These are phyloP conservation scores for Hoplodrina ambigua DNA, from an alignment of 2,888 invertebrate species.

Conservation along the genomic window DNA sequence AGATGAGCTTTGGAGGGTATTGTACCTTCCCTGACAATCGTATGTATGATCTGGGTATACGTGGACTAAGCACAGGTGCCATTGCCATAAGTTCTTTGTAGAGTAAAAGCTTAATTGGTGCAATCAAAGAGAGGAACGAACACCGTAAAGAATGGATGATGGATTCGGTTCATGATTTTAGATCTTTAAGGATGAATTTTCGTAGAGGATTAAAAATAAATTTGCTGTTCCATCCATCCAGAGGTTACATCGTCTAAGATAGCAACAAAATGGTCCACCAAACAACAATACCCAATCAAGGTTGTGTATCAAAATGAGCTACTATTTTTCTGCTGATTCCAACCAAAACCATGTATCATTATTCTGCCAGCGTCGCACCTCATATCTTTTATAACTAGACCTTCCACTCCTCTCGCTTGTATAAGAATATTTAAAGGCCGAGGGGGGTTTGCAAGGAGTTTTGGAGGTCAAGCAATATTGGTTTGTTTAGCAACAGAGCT, in stretches of 20 bases:
- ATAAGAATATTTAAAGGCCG: background rate
- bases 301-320: slow-evolving; percentile 43
- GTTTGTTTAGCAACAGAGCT: slow-evolving; percentile 29
- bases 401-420: slow-evolving; percentile 11
- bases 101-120: too few relatives aligned
- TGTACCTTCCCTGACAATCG: too few relatives aligned
- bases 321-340: slow-evolving; percentile 44
- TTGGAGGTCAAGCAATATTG: slow-evolving; percentile 16
- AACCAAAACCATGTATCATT: slow-evolving; percentile 51
- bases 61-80: too few relatives aligned
- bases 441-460: background rate
- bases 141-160: too few relatives aligned
- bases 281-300: slow-evolving; percentile 49
- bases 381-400: slow-evolving; percentile 39
- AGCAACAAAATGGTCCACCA: background rate
- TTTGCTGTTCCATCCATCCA: too few relatives aligned
- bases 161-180: too few relatives aligned
- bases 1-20: too few relatives aligned
- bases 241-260: background rate
- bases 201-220: too few relatives aligned
- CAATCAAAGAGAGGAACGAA: too few relatives aligned
- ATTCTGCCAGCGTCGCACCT: slow-evolving; percentile 57
- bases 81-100: too few relatives aligned
- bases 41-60: too few relatives aligned
- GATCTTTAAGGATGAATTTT: too few relatives aligned